Percentiles rank a stretch among this genome's conserved stretches.
Evolutionary conservation across 2,113 vertebrate genomes (phyloP).

Genomic region (Campylorhamphus procurvoides): DNA sequence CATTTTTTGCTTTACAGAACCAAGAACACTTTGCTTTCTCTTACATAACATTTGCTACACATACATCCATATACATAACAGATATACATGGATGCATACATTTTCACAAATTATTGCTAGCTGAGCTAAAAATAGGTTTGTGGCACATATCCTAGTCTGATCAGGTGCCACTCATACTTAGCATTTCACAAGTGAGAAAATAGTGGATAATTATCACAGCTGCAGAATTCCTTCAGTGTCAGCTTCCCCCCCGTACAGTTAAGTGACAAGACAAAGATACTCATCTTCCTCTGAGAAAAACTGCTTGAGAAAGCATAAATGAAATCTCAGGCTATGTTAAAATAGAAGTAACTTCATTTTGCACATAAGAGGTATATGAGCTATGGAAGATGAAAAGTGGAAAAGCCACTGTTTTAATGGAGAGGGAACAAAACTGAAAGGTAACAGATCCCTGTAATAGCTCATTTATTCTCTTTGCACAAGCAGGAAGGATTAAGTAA

Average conservation of each 20-base stretch:
- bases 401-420: neutral
- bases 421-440: neutral
- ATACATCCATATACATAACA: neutral
- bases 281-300: neutral
- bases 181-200: conserved; percentile 1
- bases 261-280: neutral
- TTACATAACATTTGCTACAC: neutral
- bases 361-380: neutral
- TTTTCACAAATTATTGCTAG: neutral
- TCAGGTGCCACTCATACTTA: neutral
- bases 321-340: neutral
- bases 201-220: neutral
- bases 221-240: neutral
- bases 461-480: neutral
- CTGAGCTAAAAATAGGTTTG: neutral
- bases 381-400: neutral
- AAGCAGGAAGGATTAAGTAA: neutral
- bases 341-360: neutral
- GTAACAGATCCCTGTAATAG: neutral
- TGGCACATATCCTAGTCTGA: neutral
- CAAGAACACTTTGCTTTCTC: neutral
- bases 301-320: neutral
- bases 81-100: neutral
- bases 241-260: neutral
- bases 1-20: neutral